Percentiles rank a stretch among this genome's conserved stretches.
Evolutionary conservation across 2,113 vertebrate genomes (phyloP).

Genomic region (Formicarius rufipectus): DNA sequence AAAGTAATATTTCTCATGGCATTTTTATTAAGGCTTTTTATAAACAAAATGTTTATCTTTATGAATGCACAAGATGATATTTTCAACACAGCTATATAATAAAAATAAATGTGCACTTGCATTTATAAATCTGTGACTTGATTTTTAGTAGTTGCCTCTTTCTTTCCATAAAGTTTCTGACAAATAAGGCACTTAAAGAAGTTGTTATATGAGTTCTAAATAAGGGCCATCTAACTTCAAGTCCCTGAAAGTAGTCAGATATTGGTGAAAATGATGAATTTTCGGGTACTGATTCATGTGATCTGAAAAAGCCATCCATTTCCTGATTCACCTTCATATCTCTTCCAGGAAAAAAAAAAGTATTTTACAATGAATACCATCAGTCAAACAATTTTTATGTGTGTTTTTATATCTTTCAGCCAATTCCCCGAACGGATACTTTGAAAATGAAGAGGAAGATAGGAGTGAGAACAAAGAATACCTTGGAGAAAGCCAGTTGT

Average conservation of each 20-base stretch:
- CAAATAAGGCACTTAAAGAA: background rate
- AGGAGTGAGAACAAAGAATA: background rate
- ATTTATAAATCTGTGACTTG: background rate
- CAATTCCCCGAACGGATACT: background rate
- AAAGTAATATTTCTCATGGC: background rate
- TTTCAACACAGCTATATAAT: background rate
- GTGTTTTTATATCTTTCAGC: slow-evolving; percentile 44
- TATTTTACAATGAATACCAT: background rate
- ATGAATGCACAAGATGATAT: background rate
- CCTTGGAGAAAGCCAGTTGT: background rate
- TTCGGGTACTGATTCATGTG: slow-evolving; percentile 74
- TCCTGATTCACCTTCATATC: slow-evolving; percentile 77
- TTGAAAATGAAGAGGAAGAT: background rate
- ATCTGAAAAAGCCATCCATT: slow-evolving; percentile 82
- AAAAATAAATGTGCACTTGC: background rate
- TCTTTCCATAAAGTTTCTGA: background rate
- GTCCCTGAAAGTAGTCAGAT: background rate
- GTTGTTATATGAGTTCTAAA: background rate
- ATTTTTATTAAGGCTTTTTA: background rate
- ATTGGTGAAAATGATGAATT: slow-evolving; percentile 79
- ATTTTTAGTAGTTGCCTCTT: background rate
- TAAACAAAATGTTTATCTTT: background rate
- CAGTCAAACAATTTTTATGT: slow-evolving; percentile 12
- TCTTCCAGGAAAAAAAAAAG: background rate
- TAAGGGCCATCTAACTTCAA: background rate